phyloP scores from a whole-genome alignment of 2,888 invertebrate species.

The Dorcus parallelipipedus region DNA sequence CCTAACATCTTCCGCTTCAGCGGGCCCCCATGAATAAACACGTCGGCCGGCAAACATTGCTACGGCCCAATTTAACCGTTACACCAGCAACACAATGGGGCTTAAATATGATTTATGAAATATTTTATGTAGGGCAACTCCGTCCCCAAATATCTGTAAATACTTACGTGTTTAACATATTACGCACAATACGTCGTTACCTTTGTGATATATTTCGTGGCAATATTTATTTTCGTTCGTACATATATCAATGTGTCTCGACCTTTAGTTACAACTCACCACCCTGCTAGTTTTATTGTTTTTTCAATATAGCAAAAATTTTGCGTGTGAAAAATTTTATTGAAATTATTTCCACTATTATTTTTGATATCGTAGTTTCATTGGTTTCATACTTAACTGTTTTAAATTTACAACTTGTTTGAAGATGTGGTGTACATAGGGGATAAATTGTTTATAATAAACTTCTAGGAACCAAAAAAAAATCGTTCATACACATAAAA shows the following conservation, averaged over 20 bases:
- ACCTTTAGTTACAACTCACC: neutral
- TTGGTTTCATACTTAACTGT: no score
- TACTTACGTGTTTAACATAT: constrained; percentile 19
- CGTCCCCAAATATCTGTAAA: constrained; percentile 45
- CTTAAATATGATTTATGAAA: constrained; percentile 51
- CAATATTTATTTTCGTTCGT: neutral
- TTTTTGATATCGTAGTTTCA: no score
- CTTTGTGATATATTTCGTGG: constrained; percentile 4
- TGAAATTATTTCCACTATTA: no score
- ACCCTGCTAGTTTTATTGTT: no score
- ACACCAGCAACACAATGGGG: constrained; percentile 42
- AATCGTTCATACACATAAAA: no score
- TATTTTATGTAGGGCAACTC: constrained; percentile 47
- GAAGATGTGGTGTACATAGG: no score
- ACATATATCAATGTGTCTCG: neutral
- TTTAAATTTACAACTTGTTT: no score
- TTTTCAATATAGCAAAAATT: no score
- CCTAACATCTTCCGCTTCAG: constrained; percentile 27
- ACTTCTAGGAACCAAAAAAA: no score
- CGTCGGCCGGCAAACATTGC: constrained; percentile 23
- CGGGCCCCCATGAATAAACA: constrained; percentile 24
- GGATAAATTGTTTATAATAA: no score
- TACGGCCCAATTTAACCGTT: constrained; percentile 43
- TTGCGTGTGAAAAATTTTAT: no score
- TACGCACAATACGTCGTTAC: constrained; percentile 3